Conservation (phyloP, 2,113 vertebrate genomes). For the Origma solitaria region DNA sequence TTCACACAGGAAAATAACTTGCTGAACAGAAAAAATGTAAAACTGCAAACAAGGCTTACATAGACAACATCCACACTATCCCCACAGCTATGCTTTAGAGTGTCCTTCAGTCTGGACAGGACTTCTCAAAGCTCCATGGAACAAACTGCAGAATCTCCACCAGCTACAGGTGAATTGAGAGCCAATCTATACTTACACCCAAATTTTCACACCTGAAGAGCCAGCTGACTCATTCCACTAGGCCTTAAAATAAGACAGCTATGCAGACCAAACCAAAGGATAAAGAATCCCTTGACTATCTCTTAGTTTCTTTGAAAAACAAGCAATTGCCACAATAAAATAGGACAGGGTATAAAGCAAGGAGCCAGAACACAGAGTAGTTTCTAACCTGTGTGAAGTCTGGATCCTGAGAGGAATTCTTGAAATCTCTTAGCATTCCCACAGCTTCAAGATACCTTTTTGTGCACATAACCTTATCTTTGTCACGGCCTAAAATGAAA, state of each 20-base stretch:
- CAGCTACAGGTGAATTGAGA: neutral
- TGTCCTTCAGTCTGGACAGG: neutral
- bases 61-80: neutral
- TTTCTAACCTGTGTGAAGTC: constrained; percentile 87
- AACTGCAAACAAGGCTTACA: neutral
- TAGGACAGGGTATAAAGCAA: neutral
- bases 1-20: neutral
- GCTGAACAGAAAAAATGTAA: neutral
- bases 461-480: constrained; percentile 78
- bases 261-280: neutral
- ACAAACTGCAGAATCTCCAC: neutral
- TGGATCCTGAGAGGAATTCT: constrained; percentile 81
- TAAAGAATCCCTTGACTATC: neutral
- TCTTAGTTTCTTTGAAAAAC: neutral
- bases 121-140: neutral
- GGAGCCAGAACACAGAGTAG: neutral
- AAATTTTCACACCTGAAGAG: neutral
- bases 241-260: neutral
- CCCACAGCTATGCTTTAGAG: neutral
- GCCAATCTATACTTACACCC: neutral
- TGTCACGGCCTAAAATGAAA: constrained; percentile 80
- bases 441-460: constrained; percentile 85
- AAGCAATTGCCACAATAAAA: neutral
- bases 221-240: neutral
- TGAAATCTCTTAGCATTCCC: constrained; percentile 91